Base-by-base conservation (phyloP, 2,888 invertebrate genomes). In the Ernsta delagoae region DNA sequence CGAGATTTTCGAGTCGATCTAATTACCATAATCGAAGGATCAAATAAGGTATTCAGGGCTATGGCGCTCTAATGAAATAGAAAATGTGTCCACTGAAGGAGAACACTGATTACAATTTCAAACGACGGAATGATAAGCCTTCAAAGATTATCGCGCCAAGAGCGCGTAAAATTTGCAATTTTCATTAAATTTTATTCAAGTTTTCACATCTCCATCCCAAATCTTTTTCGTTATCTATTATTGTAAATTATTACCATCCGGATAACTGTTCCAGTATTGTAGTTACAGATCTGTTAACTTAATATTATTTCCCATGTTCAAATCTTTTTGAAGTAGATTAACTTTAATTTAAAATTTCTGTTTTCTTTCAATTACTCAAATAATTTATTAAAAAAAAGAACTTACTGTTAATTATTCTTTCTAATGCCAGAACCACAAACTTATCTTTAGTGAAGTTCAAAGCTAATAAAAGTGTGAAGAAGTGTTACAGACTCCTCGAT, bases 401-500 rank as follows among this genome's bases (percentile, higher is more conserved):
- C 31, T 31, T 31, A 31, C 31, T 11, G 11, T 43, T 4, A 11
- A 50, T 7, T 7, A 50, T 50, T 16, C 2, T 16, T n/a, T 16
- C n/a, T 12, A 16, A 50, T 2, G 3, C 43, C 16, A 1, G 16
- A 8, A 50, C 16, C 50, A 16, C 50, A 16, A 50, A 50, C 2
- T 50, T 50, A 50, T 50, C 16, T 50, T n/a, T 1, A 16, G 50
- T 16, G 12, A 50, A 50, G 50, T 50, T 50, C 50, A 50, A 50
- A 50, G 16, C 50, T 16, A 50, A 50, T 50, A 50, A 50, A 50
- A 50, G 50, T 16, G 50, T 50, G 16, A 50, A 50, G 50, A 50
- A 50, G 6, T 50, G 16, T 7, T 12, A 16, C 7, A 16, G 16
- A 16, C 50, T 50, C 16, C 16, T 50, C 50, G 50, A 56, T 24